phyloP scores from a whole-genome alignment of 2,888 invertebrate species.

The Fragum fragum region DNA sequence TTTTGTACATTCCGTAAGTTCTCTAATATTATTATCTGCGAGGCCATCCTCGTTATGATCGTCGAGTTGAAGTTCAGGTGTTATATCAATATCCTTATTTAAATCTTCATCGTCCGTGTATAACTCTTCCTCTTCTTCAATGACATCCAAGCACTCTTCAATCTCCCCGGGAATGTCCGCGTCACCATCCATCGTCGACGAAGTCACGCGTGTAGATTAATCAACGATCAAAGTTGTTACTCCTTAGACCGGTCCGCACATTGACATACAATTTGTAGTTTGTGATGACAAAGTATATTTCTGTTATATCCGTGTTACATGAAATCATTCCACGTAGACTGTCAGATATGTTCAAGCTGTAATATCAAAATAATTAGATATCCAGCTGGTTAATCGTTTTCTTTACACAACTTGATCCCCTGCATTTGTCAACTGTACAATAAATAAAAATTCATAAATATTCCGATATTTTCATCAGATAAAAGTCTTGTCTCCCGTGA shows the following conservation, averaged over 20 bases:
- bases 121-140: constrained; percentile 21
- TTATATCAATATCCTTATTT: constrained; percentile 18
- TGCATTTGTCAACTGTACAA: not conserved
- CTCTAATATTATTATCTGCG: not conserved
- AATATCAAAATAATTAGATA: not conserved
- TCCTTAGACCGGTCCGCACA: no score
- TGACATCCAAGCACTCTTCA: not conserved
- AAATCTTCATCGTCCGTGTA: constrained; percentile 27
- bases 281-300: not conserved
- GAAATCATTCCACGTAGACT: not conserved
- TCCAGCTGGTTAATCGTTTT: not conserved
- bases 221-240: no score
- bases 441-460: not conserved
- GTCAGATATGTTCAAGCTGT: not conserved
- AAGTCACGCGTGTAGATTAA: no score
- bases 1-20: not conserved
- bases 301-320: not conserved
- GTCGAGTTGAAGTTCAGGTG: not conserved
- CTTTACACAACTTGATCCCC: not conserved
- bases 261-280: not conserved
- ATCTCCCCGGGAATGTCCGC: not conserved
- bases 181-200: constrained; percentile 10
- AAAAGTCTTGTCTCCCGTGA: not conserved
- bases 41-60: not conserved
- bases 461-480: not conserved